Percentiles rank a stretch among this genome's conserved stretches.
These are phyloP conservation scores for Microcebus tavaratra DNA, from an alignment of 2,113 vertebrate genomes.

Conservation along the genomic window DNA sequence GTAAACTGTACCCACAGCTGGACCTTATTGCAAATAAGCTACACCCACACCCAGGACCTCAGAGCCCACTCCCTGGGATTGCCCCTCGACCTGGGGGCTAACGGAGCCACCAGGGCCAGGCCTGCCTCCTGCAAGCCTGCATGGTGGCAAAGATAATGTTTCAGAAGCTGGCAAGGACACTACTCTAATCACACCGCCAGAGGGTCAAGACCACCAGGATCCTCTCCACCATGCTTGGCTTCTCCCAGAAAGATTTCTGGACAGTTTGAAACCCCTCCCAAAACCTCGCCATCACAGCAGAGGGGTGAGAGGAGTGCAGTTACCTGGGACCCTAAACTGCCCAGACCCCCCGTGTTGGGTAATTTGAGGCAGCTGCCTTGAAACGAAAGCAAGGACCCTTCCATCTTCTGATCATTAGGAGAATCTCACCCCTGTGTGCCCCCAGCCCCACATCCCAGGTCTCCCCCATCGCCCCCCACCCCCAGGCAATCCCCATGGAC, in stretches of 20 bases:
- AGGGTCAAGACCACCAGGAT: rapidly evolving
- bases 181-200: neutral
- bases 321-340: neutral
- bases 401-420: neutral
- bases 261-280: neutral
- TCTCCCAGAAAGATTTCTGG: neutral
- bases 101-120: neutral
- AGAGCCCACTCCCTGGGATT: neutral
- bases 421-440: neutral
- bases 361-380: neutral
- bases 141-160: neutral
- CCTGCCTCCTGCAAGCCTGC: neutral
- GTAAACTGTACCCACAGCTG: too few relatives aligned
- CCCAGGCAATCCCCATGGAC: too few relatives aligned
- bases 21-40: neutral
- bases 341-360: too few relatives aligned
- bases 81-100: neutral
- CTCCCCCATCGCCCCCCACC: neutral
- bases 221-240: rapidly evolving
- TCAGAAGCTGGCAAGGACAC: too few relatives aligned
- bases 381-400: neutral
- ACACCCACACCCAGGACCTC: neutral
- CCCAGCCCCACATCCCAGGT: neutral
- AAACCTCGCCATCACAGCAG: neutral
- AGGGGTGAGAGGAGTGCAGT: neutral